phyloP scores from a whole-genome alignment of 2,797 vertebrate species.

The Takifugu ocellatus region DNA sequence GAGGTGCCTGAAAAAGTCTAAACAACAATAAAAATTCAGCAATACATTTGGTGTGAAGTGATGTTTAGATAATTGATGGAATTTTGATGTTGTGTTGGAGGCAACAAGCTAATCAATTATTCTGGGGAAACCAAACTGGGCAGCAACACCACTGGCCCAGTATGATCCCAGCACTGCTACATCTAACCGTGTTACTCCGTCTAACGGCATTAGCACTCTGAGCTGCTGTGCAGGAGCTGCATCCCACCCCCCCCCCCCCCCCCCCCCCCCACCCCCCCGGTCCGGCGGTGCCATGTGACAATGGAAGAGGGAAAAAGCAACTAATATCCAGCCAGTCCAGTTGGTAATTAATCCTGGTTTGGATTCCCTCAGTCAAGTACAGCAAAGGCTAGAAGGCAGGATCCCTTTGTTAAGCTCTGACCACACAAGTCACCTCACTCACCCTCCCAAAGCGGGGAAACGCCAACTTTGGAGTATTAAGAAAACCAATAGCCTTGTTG shows the following conservation, averaged over 20 bases:
- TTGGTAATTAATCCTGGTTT: conserved; percentile 80
- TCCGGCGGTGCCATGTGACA: conserved; percentile 62
- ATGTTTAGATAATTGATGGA: no score
- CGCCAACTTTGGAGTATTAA: conserved; percentile 96
- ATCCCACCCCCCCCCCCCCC: conserved; percentile 61
- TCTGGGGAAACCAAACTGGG: conserved; percentile 28
- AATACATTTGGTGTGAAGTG: no score
- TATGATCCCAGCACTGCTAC: conserved; percentile 36
- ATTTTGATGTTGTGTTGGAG: neutral
- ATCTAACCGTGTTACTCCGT: conserved; percentile 53
- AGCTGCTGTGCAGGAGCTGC: conserved; percentile 43
- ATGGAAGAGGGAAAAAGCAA: conserved; percentile 72
- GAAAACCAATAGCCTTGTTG: conserved; percentile 99
- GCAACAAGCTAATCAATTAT: conserved; percentile 34
- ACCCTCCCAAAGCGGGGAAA: conserved; percentile 87
- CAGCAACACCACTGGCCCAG: conserved; percentile 34
- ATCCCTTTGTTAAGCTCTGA: conserved; percentile 90
- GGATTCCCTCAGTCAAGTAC: conserved; percentile 62
- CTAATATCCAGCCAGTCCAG: conserved; percentile 69
- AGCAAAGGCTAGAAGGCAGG: conserved; percentile 78
- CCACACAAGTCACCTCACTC: conserved; percentile 87
- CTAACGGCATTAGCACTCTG: conserved; percentile 56
- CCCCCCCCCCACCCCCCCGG: conserved; percentile 59
- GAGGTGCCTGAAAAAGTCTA: no score
- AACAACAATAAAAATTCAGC: no score